These are phyloP conservation scores for Campylomormyrus numenius DNA, from an alignment of 2,113 vertebrate species.

Conservation along the genomic window DNA sequence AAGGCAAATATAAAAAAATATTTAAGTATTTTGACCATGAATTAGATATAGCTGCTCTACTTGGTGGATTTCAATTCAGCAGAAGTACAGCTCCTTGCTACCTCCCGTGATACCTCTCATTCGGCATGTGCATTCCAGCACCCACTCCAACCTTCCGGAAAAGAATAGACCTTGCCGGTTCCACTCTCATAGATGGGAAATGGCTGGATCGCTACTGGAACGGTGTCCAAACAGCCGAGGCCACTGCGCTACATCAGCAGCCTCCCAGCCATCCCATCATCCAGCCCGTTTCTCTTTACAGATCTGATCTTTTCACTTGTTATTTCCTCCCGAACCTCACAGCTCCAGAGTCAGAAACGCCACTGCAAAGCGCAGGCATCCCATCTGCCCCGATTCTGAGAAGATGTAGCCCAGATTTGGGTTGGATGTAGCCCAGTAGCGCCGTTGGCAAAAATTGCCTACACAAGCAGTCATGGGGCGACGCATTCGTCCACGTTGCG, in stretches of 20 bases:
- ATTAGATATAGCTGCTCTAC: neutral
- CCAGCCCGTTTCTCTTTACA: neutral
- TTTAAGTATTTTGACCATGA: neutral
- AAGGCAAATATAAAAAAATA: neutral
- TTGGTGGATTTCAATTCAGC: neutral
- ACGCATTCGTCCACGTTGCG: neutral
- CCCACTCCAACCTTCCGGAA: neutral
- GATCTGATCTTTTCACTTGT: neutral
- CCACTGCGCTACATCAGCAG: neutral
- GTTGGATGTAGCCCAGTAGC: neutral
- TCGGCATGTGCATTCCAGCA: neutral
- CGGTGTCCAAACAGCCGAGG: neutral
- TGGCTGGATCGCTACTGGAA: neutral
- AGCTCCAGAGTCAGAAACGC: neutral
- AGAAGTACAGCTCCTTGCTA: neutral
- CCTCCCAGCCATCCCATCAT: neutral
- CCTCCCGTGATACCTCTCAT: neutral
- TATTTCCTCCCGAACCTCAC: neutral
- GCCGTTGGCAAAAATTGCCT: neutral
- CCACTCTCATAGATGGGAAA: neutral
- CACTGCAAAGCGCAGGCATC: too few relatives aligned
- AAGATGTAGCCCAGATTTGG: neutral
- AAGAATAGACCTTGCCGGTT: neutral
- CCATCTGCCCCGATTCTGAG: neutral
- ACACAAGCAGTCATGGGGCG: neutral